Evolutionary conservation across 2,797 vertebrate genomes (phyloP), one percentile per base, ranked within the genome.

Genomic region (Phataginus tricuspis): DNA sequence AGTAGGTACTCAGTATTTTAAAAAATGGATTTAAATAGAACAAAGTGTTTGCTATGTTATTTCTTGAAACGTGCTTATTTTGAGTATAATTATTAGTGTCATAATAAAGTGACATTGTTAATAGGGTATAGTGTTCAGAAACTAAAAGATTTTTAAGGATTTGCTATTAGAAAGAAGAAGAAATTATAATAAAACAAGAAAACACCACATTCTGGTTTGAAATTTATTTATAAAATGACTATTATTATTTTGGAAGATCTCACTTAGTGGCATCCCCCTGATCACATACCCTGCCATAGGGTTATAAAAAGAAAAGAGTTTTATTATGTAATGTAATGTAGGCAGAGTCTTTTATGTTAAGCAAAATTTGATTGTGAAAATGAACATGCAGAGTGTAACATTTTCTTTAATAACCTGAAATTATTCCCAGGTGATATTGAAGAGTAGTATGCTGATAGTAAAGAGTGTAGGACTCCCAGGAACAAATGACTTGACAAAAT

Each of bases 301-400:
- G 86, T 64, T 96, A 95, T 96, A 94, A 97, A 98, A 96, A 86
- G 95, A 66, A 96, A 90, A 75, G 51, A 97, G 63, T 95, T 97
- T 97, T 97, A 97, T 92, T 91, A 85, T 86, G 5, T 97, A 96
- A 97, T 96, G 63, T 92, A 87, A 75, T 49, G 31, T 96, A 96
- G 85, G 86, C 97, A 94, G 97, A 98, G 95, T 92, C 96, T 25
- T 92, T 96, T 96, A 96, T 95, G 97, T 66, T 93, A 93, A 95
- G 96, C 96, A 97, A 96, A 90, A 97, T 98, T 95, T 98, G 96
- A 97, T 98, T 98, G 94, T 96, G 92, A 98, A 98, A 97, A 93
- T 97, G 95, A 97, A 96, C 97, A 96, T 96, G 91, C 82, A 84
- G 96, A 95, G 90, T 96, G 97, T 97, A 96, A 96, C 96, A 72